These are phyloP conservation scores for Hirudo medicinalis DNA, from an alignment of 1,140 invertebrate genomes.

Conservation along the genomic window DNA sequence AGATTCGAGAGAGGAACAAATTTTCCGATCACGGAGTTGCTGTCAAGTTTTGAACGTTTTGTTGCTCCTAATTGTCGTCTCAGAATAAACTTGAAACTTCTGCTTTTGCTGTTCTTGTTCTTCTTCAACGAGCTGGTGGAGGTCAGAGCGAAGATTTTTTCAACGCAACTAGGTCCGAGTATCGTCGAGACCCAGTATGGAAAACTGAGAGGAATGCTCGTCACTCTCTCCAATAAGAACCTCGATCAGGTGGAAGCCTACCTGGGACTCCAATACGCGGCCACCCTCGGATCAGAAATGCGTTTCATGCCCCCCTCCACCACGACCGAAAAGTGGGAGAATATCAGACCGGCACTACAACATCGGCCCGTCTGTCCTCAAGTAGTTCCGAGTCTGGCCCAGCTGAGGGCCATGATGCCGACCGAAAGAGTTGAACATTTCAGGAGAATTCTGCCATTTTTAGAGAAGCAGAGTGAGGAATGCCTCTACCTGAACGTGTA, in stretches of 20 bases:
- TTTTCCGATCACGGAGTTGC: neutral
- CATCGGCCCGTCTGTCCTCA: constrained; percentile 22
- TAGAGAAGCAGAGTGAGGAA: constrained; percentile 24
- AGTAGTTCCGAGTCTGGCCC: constrained; percentile 2
- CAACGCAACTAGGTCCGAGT: neutral
- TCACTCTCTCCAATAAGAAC: constrained; percentile 13
- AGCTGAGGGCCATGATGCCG: constrained; percentile 12
- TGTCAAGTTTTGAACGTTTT: neutral
- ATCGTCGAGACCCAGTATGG: constrained; percentile 21
- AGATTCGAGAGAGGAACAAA: neutral
- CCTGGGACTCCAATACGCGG: constrained; percentile 23
- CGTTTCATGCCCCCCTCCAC: constrained; percentile 22
- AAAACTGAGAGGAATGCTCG: constrained; percentile 15
- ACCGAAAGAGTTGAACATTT: constrained; percentile 18
- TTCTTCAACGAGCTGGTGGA: neutral
- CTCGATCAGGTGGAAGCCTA: constrained; percentile 20
- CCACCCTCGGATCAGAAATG: constrained; percentile 14
- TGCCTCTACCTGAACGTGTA: constrained; percentile 26
- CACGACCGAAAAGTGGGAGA: constrained; percentile 18
- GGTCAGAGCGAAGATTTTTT: neutral
- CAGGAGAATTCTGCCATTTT: constrained; percentile 21
- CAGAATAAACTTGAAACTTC: too few species aligned
- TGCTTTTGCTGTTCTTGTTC: too few species aligned
- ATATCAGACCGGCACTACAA: neutral
- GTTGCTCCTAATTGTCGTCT: too few species aligned